Percentiles rank a stretch among this genome's conserved stretches.
Conservation (phyloP, 23 tunicate species). For the Botrylloides violaceus region DNA sequence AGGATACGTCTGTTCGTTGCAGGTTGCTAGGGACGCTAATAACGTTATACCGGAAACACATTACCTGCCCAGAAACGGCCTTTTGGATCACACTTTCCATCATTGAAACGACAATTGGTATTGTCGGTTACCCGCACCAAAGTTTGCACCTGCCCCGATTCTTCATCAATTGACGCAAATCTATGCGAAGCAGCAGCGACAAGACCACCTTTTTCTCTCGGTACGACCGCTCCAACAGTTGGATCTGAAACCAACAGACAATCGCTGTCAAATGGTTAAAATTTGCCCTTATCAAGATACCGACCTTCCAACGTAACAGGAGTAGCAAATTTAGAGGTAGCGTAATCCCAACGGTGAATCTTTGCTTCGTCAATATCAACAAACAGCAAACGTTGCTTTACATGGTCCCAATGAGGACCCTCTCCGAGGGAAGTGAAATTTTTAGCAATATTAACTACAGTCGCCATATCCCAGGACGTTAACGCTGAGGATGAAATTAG, state of each 20-base stretch:
- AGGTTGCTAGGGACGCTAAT: too few species aligned
- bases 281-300: too few species aligned
- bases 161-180: constrained; percentile 15
- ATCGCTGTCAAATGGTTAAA: too few species aligned
- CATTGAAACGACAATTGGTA: constrained; percentile 10
- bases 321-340: constrained; percentile 12
- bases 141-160: constrained; percentile 3
- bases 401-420: constrained; percentile 91
- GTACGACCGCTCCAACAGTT: constrained; percentile 16
- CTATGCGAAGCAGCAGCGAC: constrained; percentile 15
- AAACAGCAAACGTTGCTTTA: constrained; percentile 43
- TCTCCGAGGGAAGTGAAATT: constrained; percentile 31
- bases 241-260: constrained; percentile 10
- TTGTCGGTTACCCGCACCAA: background rate
- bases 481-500: too few species aligned
- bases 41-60: background rate
- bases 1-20: too few species aligned
- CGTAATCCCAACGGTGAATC: constrained; percentile 53
- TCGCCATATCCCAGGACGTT: too few species aligned
- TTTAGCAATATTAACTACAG: constrained; percentile 1
- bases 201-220: constrained; percentile 20
- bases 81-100: constrained; percentile 24
- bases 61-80: constrained; percentile 27
- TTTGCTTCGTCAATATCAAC: constrained; percentile 41
- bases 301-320: constrained; percentile 28